A percentile compares a stretch with the other conserved stretches of the same genome.
These are phyloP conservation scores for Esox niger DNA, from an alignment of 2,113 vertebrate species.

Conservation along the genomic window DNA sequence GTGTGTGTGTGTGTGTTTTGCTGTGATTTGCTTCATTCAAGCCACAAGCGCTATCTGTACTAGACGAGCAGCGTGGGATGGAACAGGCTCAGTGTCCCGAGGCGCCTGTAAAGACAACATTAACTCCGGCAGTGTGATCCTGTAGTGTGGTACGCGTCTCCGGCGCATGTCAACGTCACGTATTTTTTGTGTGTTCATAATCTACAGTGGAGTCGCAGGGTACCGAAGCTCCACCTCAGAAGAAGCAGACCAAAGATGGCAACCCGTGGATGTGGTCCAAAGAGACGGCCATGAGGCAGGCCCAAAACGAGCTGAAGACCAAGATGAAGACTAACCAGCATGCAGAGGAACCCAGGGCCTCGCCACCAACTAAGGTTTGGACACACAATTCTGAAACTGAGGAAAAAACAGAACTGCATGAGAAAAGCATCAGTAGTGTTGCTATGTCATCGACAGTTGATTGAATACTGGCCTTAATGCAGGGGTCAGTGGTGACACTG, in stretches of 20 bases:
- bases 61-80: too few relatives aligned
- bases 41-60: too few relatives aligned
- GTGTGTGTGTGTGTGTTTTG: not conserved
- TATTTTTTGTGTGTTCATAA: constrained; percentile 4
- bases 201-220: constrained; percentile 53
- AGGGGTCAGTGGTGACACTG: constrained; percentile 25
- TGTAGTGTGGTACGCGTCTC: not conserved
- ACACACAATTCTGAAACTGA: not conserved
- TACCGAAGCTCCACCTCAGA: constrained; percentile 53
- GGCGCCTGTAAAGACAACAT: not conserved
- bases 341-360: constrained; percentile 46
- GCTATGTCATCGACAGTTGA: not conserved
- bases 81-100: too few relatives aligned
- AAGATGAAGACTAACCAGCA: constrained; percentile 56
- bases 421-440: not conserved
- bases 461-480: not conserved
- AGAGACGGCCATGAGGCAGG: constrained; percentile 44
- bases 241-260: constrained; percentile 46
- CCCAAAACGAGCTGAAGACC: constrained; percentile 40
- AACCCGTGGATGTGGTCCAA: constrained; percentile 40
- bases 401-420: too few relatives aligned
- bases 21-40: too few relatives aligned
- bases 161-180: not conserved
- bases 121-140: not conserved
- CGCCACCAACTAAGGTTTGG: constrained; percentile 55